Evolutionary conservation across 2,888 invertebrate species (phyloP), one percentile per base, ranked within the genome.

Genomic region (Sphaerophoria taeniata): DNA sequence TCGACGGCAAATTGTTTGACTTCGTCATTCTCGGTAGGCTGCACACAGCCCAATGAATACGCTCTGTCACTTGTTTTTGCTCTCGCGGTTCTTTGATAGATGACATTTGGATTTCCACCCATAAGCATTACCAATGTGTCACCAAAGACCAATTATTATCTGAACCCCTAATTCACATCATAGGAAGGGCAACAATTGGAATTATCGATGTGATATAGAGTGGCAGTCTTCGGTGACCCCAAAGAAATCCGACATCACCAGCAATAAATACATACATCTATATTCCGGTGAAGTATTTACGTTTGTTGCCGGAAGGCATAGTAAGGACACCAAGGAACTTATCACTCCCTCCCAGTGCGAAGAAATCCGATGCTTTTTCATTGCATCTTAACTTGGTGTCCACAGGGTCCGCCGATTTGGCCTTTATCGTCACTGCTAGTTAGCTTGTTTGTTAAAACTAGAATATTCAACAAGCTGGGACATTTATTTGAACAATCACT

Each of bases 21-120:
- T n/a, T n/a, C n/a, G n/a, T n/a, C 95, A 94, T 93, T 91, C 95
- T 93, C 90, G 95, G 96, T 87, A 95, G 95, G 91, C 95, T 95
- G 36, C 96, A 96, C 53, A 96, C 95, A 24, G 95, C 93, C 89
- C 95, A 95, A 67, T 98, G 96, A 4, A 97, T 96, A 91, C 96
- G 94, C 73, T 98, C 91, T 0, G 98, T 98, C 0, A 98, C 95
- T 86, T 98, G 93, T 90, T 96, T 96, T 88, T 98, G 98, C 33
- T 98, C 93, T 90, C 97, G 97, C 88, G 97, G 97, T 90, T 96
- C 95, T 92, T 98, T 98, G 0, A 98, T 96, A 0, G 97, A 97
- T 95, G 0, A 98, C 98, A 75, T 98, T 96, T 91, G 98, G 96
- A 87, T 98, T 94, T 24, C 98, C 98, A 0, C 97, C 98, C 92